phyloP scores from a whole-genome alignment of 2,888 invertebrate species.

The Elysia crispata region DNA sequence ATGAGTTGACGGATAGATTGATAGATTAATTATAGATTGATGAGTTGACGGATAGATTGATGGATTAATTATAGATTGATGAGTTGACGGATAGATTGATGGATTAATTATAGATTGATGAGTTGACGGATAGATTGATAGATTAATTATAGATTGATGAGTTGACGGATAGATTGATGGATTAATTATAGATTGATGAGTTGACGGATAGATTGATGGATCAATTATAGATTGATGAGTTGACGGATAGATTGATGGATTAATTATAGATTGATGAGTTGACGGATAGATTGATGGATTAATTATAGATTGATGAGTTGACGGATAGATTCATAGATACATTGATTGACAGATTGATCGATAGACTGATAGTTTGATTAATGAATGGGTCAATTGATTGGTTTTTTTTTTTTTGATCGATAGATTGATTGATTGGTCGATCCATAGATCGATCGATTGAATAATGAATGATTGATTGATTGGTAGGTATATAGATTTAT shows the following conservation, averaged over 20 bases:
- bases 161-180: neutral
- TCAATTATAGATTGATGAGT: neutral
- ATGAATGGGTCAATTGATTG: neutral
- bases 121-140: neutral
- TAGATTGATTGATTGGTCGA: neutral
- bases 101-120: too few species aligned
- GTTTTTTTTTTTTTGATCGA: neutral
- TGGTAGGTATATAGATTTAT: neutral
- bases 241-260: neutral
- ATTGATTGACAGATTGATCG: neutral
- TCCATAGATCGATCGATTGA: neutral
- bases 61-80: too few species aligned
- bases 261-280: neutral
- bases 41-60: neutral
- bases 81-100: neutral
- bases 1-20: neutral
- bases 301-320: neutral
- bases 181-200: too few species aligned
- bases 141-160: neutral
- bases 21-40: neutral
- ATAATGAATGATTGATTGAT: neutral
- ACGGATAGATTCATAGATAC: too few species aligned
- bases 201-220: neutral
- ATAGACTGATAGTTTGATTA: neutral
- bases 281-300: neutral